Evolutionary conservation across 2,113 vertebrate genomes (phyloP).

Genomic region (Amia ocellicauda): DNA sequence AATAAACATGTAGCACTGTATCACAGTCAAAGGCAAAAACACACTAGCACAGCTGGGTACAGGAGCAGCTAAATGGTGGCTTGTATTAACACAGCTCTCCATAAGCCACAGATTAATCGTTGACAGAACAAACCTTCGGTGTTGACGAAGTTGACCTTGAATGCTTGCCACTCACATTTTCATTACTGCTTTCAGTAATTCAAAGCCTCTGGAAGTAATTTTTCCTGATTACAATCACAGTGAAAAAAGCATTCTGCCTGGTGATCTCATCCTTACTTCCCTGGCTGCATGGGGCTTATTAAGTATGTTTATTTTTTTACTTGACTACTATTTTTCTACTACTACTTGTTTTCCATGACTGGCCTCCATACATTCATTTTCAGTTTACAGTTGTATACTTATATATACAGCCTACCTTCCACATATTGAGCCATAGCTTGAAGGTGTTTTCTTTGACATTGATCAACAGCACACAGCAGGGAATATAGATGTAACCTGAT

Average conservation of each 20-base stretch:
- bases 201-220: slow-evolving; percentile 6
- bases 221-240: slow-evolving; percentile 29
- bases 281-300: not conserved
- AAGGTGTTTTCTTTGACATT: too few relatives aligned
- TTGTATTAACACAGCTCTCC: not conserved
- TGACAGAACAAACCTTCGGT: slow-evolving; percentile 20
- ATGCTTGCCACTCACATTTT: not conserved
- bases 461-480: too few relatives aligned
- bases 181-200: slow-evolving; percentile 19
- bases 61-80: not conserved
- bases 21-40: not conserved
- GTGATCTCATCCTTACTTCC: slow-evolving; percentile 7
- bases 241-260: slow-evolving; percentile 10
- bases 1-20: not conserved
- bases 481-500: too few relatives aligned
- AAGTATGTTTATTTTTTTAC: not conserved
- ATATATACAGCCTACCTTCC: not conserved
- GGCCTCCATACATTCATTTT: not conserved
- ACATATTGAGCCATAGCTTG: too few relatives aligned
- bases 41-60: not conserved
- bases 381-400: not conserved
- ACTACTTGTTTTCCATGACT: not conserved
- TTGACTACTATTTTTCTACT: not conserved
- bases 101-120: slow-evolving; percentile 9
- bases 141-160: slow-evolving; percentile 40